Evolutionary conservation across 2,113 vertebrate species (phyloP).

Genomic region (Chrysochloris asiatica): DNA sequence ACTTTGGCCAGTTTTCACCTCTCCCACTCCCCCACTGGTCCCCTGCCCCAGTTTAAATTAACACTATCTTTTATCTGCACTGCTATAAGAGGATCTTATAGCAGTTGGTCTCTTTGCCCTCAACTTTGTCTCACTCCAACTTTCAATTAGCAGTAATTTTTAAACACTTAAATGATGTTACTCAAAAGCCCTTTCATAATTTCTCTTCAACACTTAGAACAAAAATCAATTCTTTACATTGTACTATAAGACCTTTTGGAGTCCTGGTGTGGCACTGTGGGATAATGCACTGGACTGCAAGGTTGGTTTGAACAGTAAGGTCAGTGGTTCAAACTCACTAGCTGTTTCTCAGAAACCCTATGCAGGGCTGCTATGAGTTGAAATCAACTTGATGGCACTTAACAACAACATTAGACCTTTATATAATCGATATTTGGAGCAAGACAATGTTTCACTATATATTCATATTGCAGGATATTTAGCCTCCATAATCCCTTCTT

Average conservation of each 20-base stretch:
- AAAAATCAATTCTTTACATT: not conserved
- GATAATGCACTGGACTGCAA: too few relatives aligned
- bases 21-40: not conserved
- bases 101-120: not conserved
- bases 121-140: not conserved
- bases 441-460: too few relatives aligned
- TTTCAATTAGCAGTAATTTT: not conserved
- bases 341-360: too few relatives aligned
- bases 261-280: too few relatives aligned
- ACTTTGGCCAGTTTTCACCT: not conserved
- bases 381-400: too few relatives aligned
- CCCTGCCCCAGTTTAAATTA: not conserved
- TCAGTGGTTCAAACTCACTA: too few relatives aligned
- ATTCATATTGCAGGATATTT: not conserved
- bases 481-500: not conserved
- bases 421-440: not conserved
- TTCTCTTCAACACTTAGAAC: not conserved
- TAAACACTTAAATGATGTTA: not conserved
- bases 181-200: not conserved
- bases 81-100: too few relatives aligned
- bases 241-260: not conserved
- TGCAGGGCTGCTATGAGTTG: too few relatives aligned
- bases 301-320: too few relatives aligned
- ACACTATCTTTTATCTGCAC: not conserved
- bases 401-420: too few relatives aligned